A percentile compares a stretch with the other conserved stretches of the same genome.
Evolutionary conservation across 2,113 vertebrate genomes (phyloP).

Genomic region (Odocoileus hemionus): DNA sequence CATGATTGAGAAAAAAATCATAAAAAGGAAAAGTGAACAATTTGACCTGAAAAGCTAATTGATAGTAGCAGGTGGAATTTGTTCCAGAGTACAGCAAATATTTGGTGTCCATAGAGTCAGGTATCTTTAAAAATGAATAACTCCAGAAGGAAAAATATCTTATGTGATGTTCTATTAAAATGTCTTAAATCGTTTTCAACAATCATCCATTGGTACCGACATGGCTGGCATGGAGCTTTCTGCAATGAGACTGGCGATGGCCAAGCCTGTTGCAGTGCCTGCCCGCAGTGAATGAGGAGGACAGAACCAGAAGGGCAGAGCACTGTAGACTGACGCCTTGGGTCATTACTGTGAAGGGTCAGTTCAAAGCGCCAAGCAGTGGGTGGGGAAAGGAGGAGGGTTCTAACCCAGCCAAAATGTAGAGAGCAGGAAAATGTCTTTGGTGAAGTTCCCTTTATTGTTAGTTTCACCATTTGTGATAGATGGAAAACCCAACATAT

Average conservation of each 20-base stretch:
- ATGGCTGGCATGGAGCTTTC: neutral
- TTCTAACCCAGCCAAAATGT: too few relatives aligned
- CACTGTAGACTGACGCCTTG: neutral
- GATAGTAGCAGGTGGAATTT: neutral
- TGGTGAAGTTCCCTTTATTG: neutral
- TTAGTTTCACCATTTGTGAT: neutral
- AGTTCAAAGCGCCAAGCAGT: neutral
- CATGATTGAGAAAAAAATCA: neutral
- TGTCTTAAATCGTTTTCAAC: neutral
- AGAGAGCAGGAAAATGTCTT: neutral
- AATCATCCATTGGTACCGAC: accelerated
- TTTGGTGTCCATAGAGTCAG: too few relatives aligned
- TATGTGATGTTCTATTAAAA: neutral
- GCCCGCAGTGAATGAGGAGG: neutral
- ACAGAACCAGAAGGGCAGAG: neutral
- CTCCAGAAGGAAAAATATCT: neutral
- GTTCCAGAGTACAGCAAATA: neutral
- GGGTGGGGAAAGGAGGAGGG: neutral
- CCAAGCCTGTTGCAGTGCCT: too few relatives aligned
- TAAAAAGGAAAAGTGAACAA: neutral
- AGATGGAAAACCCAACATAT: neutral
- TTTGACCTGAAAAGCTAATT: neutral
- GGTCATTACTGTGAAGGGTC: neutral
- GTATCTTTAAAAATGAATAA: neutral
- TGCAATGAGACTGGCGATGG: too few relatives aligned